Conservation (phyloP, 2,113 vertebrate species). For the Bungarus multicinctus region DNA sequence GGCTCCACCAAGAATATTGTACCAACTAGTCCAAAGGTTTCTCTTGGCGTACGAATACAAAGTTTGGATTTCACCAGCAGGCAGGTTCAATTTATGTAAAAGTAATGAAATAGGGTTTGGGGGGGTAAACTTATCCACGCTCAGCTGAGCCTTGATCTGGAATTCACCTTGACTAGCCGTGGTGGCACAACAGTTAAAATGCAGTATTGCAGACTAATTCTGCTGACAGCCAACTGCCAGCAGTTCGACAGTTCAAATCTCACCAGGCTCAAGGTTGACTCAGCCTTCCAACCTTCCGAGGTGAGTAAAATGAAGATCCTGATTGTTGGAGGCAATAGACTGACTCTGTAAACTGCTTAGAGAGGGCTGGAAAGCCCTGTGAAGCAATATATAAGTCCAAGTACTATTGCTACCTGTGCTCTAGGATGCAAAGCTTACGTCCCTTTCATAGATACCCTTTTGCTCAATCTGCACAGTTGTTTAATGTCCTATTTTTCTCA, state of each 20-base stretch:
- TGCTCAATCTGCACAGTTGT: not conserved
- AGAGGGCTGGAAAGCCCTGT: not conserved
- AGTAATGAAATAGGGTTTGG: not conserved
- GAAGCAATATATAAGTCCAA: not conserved
- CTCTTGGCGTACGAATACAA: not conserved
- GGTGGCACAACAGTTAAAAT: not conserved
- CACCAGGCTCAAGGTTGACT: not conserved
- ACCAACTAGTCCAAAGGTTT: not conserved
- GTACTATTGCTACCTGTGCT: not conserved
- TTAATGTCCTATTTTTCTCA: conserved; percentile 9
- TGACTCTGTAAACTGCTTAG: not conserved
- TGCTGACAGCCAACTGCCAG: not conserved
- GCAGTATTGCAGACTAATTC: not conserved
- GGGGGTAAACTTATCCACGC: not conserved
- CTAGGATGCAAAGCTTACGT: not conserved
- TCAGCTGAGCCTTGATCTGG: not conserved
- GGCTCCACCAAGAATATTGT: not conserved
- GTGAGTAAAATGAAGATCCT: not conserved
- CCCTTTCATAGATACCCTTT: conserved; percentile 3
- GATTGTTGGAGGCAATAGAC: not conserved
- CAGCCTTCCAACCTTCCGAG: not conserved
- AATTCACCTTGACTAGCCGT: not conserved
- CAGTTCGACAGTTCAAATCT: not conserved
- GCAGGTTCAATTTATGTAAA: not conserved
- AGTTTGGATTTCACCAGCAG: not conserved